Base-by-base conservation (phyloP, 2,113 vertebrate genomes). In the Uria lomvia region DNA sequence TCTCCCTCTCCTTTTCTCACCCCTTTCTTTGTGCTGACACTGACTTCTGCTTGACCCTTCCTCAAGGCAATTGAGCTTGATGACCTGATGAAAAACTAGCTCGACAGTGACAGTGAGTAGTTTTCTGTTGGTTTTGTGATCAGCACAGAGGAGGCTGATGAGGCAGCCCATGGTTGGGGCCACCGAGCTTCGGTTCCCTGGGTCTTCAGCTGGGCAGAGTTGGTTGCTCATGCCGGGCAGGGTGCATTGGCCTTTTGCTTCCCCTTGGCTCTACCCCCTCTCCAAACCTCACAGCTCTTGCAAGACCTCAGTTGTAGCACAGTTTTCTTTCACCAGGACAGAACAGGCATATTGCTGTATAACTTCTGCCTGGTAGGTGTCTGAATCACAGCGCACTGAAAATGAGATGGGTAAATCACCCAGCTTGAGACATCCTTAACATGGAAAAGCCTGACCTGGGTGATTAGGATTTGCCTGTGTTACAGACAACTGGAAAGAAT, bases 181-280 rank as follows among this genome's bases (percentile, higher is more conserved):
- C 24, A 32, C 42, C 19, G 42, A 83, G 4, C 40, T 86, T 83
- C 55, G 66, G 40, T 50, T n/a, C 11, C 40, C 55, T 49, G 26
- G 27, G 24, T 15, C 40, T 86, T 81, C 24, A 38, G 14, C 8
- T 43, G 11, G 29, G 43, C 29, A 60, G 29, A 0, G 0, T 14
- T 77, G 77, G 34, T 34, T 70, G 40, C 43, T 76, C 8, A 9
- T 4, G 8, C 58, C 29, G 67, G 58, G 43, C 1, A 6, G 67
- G 21, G 47, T 32, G 27, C 21, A 16, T 0, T 2, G 27, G n/a
- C 6, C 10, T 83, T 42, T 38, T 34, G 14, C 12, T 27, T 86
- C 52, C 14, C 36, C n/a, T 67, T 10, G 3, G 21, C 56, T 75
- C 56, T 87, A 20, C 12, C 18, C 11, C 11, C 14, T n/a, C 58